Evolutionary conservation across 2,113 vertebrate species (phyloP).

Genomic region (Camelus dromedarius): DNA sequence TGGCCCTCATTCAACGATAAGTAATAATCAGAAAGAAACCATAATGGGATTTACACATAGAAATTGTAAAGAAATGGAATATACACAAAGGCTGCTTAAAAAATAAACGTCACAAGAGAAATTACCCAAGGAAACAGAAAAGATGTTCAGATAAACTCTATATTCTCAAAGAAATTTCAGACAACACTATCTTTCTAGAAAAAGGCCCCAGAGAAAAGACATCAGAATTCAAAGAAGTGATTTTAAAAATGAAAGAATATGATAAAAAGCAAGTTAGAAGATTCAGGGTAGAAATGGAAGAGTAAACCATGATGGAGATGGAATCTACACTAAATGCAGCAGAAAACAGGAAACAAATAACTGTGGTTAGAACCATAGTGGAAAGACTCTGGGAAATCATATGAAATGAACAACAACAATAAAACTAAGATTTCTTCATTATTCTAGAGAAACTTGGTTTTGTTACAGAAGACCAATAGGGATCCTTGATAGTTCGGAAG

Average conservation of each 20-base stretch:
- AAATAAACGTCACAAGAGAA: neutral
- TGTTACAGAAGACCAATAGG: neutral
- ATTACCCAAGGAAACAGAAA: slow-evolving; percentile 42
- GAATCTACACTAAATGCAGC: neutral
- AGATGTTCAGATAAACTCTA: slow-evolving; percentile 19
- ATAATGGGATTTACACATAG: neutral
- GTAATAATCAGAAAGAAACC: neutral
- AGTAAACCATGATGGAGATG: neutral
- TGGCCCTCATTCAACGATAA: neutral
- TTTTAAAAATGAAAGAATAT: slow-evolving; percentile 18
- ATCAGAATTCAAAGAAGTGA: slow-evolving; percentile 30
- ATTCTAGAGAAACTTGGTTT: slow-evolving; percentile 1
- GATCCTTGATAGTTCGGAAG: neutral
- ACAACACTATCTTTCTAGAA: neutral
- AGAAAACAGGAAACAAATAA: neutral
- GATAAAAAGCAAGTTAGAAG: neutral
- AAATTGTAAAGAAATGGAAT: neutral
- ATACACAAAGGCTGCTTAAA: slow-evolving; percentile 1
- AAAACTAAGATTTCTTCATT: neutral
- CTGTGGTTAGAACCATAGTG: neutral
- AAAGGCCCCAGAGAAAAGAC: neutral
- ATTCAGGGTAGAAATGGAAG: slow-evolving; percentile 13
- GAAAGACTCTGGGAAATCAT: neutral
- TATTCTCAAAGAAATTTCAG: slow-evolving; percentile 44
- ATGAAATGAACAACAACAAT: neutral